phyloP scores from a whole-genome alignment of 2,888 invertebrate species.

The Troides aeacus region DNA sequence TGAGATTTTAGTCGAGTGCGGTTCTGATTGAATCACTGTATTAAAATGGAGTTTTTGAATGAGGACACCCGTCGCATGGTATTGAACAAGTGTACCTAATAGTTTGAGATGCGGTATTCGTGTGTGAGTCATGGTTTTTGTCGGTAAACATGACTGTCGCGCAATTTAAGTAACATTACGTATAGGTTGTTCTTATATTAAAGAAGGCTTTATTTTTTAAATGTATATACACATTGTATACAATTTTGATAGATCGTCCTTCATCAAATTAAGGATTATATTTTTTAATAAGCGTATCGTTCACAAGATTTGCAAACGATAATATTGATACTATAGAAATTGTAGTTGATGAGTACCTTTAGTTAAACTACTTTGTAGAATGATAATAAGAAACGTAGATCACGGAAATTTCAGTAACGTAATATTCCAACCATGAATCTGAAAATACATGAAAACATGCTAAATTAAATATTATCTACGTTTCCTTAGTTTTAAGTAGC shows the following conservation, averaged over 20 bases:
- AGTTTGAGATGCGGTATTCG: slow-evolving; percentile 22
- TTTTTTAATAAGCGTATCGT: no score
- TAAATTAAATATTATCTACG: background rate
- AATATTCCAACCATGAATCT: no score
- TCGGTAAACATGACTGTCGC: slow-evolving; percentile 12
- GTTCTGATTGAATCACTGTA: slow-evolving; percentile 55
- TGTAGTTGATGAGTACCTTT: no score
- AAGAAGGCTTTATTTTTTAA: background rate
- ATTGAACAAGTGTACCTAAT: slow-evolving; percentile 43
- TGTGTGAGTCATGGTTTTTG: slow-evolving; percentile 34
- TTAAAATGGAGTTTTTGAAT: slow-evolving; percentile 64
- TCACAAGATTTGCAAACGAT: no score
- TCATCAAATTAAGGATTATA: no score
- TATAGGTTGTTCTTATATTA: background rate
- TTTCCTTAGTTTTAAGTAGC: background rate
- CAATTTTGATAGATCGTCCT: no score
- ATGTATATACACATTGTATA: no score
- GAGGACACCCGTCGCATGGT: slow-evolving; percentile 41
- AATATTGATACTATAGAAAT: no score
- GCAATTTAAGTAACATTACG: background rate
- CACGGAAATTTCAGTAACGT: no score
- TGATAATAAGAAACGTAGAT: no score
- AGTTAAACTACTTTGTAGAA: no score
- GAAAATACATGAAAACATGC: background rate
- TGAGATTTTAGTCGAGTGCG: slow-evolving; percentile 43